Evolutionary conservation across 2,797 vertebrate genomes (phyloP).

Genomic region (Antennarius maculatus): DNA sequence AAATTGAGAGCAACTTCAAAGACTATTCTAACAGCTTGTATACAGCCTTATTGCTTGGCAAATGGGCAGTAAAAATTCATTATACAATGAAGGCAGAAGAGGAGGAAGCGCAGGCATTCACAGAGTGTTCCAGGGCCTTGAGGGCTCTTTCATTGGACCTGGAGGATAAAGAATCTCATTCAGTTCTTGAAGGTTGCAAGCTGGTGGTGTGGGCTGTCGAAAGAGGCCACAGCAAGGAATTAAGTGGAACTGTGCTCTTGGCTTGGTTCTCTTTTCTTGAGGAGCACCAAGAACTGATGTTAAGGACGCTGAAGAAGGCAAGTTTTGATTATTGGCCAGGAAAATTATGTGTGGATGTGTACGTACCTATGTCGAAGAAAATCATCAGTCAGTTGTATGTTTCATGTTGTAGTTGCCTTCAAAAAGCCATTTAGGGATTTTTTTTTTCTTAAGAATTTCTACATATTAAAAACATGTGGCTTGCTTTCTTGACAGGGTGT

Average conservation of each 20-base stretch:
- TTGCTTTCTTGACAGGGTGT: constrained; percentile 29
- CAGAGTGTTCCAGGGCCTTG: constrained; percentile 74
- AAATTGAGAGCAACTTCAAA: constrained; percentile 45
- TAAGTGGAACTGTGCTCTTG: constrained; percentile 68
- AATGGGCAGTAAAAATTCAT: constrained; percentile 75
- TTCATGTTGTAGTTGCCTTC: background rate
- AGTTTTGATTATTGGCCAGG: constrained; percentile 31
- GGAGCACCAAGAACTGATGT: constrained; percentile 77
- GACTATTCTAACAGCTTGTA: constrained; percentile 17
- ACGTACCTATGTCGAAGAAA: background rate
- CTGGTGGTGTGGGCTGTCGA: constrained; percentile 82
- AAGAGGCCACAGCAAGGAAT: constrained; percentile 52
- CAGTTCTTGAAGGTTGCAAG: constrained; percentile 83
- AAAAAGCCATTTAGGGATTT: background rate
- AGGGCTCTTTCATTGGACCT: constrained; percentile 46
- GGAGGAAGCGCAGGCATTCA: constrained; percentile 61
- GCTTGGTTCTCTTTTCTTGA: constrained; percentile 82
- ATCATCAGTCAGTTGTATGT: background rate
- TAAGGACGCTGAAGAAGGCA: constrained; percentile 76
- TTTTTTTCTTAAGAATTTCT: background rate
- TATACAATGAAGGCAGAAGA: constrained; percentile 30
- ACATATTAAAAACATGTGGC: background rate
- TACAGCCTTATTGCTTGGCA: constrained; percentile 69
- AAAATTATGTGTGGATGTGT: background rate
- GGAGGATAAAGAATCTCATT: constrained; percentile 54